Percentiles rank a stretch among this genome's conserved stretches.
Evolutionary conservation across 2,888 invertebrate species (phyloP).

Genomic region (Vandiemenella viatica): DNA sequence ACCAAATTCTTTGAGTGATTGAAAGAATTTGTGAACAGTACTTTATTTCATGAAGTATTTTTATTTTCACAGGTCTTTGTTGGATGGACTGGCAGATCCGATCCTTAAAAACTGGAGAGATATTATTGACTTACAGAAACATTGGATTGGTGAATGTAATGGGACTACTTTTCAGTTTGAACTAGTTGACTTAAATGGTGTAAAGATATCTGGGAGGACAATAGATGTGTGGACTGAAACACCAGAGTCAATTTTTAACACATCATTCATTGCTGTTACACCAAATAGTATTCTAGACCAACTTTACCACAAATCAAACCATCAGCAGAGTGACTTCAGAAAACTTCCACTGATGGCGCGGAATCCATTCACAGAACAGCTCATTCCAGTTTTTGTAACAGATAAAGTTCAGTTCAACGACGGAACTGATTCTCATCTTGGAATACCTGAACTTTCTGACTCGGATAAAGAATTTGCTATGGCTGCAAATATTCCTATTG

Average conservation of each 20-base stretch:
- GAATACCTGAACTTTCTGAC: constrained; percentile 46
- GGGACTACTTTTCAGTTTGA: constrained; percentile 58
- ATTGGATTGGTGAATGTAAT: constrained; percentile 81
- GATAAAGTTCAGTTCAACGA: constrained; percentile 44
- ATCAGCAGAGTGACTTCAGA: constrained; percentile 23
- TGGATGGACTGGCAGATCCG: constrained; percentile 54
- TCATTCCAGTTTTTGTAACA: constrained; percentile 49
- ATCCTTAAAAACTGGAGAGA: constrained; percentile 66
- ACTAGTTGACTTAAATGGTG: constrained; percentile 26
- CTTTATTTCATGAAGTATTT: too few species aligned
- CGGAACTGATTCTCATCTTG: constrained; percentile 52
- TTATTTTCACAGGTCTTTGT: constrained; percentile 30
- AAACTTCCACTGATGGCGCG: constrained; percentile 27
- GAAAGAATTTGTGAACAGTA: too few species aligned
- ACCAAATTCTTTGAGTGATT: too few species aligned
- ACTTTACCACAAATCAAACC: constrained; percentile 15
- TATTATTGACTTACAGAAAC: constrained; percentile 65
- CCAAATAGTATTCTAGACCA: constrained; percentile 37
- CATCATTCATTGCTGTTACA: constrained; percentile 52
- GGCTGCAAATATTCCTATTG: too few species aligned
- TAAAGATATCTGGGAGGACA: constrained; percentile 18
- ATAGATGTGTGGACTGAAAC: constrained; percentile 49
- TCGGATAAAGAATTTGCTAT: constrained; percentile 46
- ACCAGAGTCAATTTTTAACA: constrained; percentile 56
- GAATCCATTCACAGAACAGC: constrained; percentile 54